Percentiles rank a stretch among this genome's conserved stretches.
These are phyloP conservation scores for Calliphora vomitoria DNA, from an alignment of 2,888 invertebrate genomes.

Conservation along the genomic window DNA sequence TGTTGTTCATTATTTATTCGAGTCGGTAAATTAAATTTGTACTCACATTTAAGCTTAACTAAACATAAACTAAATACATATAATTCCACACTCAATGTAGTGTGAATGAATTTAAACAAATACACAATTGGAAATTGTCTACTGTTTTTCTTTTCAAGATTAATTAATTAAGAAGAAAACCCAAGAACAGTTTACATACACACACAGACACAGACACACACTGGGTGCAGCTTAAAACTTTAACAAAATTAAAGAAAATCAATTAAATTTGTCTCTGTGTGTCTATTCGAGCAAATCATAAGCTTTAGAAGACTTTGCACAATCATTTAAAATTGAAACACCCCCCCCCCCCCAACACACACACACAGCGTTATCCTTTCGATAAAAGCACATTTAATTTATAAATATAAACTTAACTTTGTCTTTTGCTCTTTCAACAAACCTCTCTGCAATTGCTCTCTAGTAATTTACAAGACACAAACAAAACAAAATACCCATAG, in stretches of 20 bases:
- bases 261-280: slow-evolving; percentile 47
- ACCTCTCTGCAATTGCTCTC: slow-evolving; percentile 43
- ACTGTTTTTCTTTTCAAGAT: slow-evolving; percentile 10
- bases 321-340: slow-evolving; percentile 35
- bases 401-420: slow-evolving; percentile 37
- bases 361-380: slow-evolving; percentile 18
- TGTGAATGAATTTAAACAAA: not conserved
- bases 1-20: too few species aligned
- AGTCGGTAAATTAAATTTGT: not conserved
- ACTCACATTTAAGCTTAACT: not conserved
- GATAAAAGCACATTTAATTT: slow-evolving; percentile 18
- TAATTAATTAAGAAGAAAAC: slow-evolving; percentile 24
- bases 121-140: not conserved
- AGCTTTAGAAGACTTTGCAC: slow-evolving; percentile 8
- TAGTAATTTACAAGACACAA: slow-evolving; percentile 43
- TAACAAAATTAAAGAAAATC: slow-evolving; percentile 47
- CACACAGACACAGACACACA: too few species aligned
- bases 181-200: not conserved
- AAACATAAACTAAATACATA: not conserved
- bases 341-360: not conserved
- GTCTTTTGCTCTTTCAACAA: slow-evolving; percentile 34
- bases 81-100: not conserved
- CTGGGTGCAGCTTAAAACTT: slow-evolving; percentile 4
- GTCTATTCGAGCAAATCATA: slow-evolving; percentile 32
- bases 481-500: not conserved